Conservation (phyloP, 2,888 invertebrate species). For the Tenodera sinensis region DNA sequence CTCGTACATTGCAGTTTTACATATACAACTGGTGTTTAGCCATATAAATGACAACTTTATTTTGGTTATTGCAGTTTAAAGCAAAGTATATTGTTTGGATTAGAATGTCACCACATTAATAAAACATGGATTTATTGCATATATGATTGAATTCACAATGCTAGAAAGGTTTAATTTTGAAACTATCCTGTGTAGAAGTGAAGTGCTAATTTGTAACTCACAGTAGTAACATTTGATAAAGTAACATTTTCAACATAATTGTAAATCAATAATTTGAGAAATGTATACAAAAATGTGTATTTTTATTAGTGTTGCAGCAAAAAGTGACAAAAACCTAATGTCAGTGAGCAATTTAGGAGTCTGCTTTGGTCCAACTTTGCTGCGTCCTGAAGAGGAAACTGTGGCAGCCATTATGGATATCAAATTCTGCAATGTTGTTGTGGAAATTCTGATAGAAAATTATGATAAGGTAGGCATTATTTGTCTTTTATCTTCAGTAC, state of each 20-base stretch:
- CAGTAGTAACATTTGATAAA: no score
- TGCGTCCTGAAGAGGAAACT: conserved; percentile 93
- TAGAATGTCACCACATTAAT: no score
- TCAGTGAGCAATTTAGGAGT: conserved; percentile 95
- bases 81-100: no score
- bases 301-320: conserved; percentile 68
- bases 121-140: no score
- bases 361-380: conserved; percentile 94
- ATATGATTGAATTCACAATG: no score
- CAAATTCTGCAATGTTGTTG: conserved; percentile 98
- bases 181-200: no score
- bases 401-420: conserved; percentile 98
- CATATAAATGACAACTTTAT: no score
- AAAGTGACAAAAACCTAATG: conserved; percentile 90
- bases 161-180: no score
- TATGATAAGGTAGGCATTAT: conserved; percentile 60
- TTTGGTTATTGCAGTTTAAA: no score
- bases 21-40: no score
- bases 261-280: background rate
- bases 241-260: background rate
- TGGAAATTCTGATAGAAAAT: conserved; percentile 92
- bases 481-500: background rate
- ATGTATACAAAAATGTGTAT: background rate
- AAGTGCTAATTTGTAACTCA: no score
- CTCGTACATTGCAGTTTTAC: no score